Evolutionary conservation across 92 coral and sea anemone species (phyloP).

Genomic region (Micromussa lordhowensis): DNA sequence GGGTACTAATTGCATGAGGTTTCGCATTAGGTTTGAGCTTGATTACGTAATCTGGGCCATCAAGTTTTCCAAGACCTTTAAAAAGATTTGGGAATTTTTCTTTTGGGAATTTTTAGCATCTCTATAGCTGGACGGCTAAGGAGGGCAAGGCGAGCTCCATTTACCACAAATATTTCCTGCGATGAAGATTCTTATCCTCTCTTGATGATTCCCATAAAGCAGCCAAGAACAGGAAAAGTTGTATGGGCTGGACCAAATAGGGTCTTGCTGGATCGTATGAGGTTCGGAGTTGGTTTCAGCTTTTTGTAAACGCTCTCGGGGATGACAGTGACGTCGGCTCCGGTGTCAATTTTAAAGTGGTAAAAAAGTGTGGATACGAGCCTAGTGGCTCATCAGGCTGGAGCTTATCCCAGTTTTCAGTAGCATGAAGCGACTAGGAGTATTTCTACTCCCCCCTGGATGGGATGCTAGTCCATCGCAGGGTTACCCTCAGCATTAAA

Average conservation of each 20-base stretch:
- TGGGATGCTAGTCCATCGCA: too few relatives aligned
- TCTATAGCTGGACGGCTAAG: too few relatives aligned
- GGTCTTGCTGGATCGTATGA: conserved; percentile 32
- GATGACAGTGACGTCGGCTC: conserved; percentile 38
- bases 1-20: too few relatives aligned
- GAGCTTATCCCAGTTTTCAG: too few relatives aligned
- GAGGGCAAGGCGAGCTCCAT: too few relatives aligned
- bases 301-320: conserved; percentile 37
- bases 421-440: too few relatives aligned
- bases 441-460: too few relatives aligned
- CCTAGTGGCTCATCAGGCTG: too few relatives aligned
- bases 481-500: too few relatives aligned
- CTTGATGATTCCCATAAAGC: conserved; percentile 11
- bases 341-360: conserved; percentile 30
- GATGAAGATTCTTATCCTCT: conserved; percentile 5
- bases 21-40: too few relatives aligned
- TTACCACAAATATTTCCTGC: not conserved
- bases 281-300: conserved; percentile 31
- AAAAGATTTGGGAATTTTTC: conserved; percentile 15
- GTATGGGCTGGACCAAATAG: conserved; percentile 39
- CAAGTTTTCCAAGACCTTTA: conserved; percentile 26
- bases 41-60: too few relatives aligned
- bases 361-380: too few relatives aligned
- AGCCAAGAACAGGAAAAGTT: conserved; percentile 14
- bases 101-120: not conserved